Evolutionary conservation across 2,888 invertebrate genomes (phyloP), one percentile per base, ranked within the genome.

Genomic region (Ophion slaviceki): DNA sequence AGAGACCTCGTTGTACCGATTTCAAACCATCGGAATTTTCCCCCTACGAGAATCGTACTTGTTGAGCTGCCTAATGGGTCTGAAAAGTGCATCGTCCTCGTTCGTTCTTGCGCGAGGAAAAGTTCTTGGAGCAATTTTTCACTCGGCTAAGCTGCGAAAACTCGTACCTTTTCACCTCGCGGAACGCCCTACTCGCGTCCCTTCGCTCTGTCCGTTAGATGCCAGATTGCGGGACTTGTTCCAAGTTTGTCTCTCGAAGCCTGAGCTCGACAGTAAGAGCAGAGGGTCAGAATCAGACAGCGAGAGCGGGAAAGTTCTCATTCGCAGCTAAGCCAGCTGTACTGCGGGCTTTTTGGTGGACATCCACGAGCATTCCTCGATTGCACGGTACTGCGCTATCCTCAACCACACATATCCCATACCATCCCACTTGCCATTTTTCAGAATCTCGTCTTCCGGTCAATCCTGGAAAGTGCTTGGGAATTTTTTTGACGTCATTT

Each of bases 51-150:
- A 72, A 88, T 86, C 82, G 82, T 88, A 93, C 93, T 93, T 93
- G 92, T 93, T 93, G 92, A 93, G 91, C 90, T 90, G 90, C 89
- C 91, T 92, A 92, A 93, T 93, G 91, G 92, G 89, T 88, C 90
- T 85, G 88, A 84, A 90, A 89, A 90, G 89, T 89, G 89, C 89
- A 83, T 80, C 61, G 66, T 61, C 53, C 67, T 70, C 24, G 71
- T 71, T 82, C 71, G 82, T 64, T 70, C 75, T 59, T 24, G 89
- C 84, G 88, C 10, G 28, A 53, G 66, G 40, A 74, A 92, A 93
- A 92, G 91, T 93, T 92, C 88, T 86, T 77, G 85, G 88, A 87
- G 90, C 90, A 92, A 93, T 93, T 93, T 93, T 93, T 93, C 92
- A 93, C 92, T 92, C 90, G 91, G 90, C 89, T 90, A 92, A 91